Conservation (phyloP, 37 sponge, comb jelly and placozoan species). For the Beroe ovata region DNA sequence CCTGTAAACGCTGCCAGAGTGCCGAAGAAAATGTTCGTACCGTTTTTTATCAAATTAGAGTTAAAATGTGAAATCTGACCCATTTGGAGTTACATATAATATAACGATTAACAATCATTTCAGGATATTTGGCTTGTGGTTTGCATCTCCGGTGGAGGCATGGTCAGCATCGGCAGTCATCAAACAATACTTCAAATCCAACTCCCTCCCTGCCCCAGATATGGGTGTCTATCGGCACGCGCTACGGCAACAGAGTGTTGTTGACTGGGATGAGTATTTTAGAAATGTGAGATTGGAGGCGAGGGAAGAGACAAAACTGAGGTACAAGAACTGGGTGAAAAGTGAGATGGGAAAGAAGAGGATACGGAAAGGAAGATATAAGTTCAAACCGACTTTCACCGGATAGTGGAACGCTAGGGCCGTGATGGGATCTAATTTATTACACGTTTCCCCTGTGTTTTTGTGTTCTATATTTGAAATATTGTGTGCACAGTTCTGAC, state of each 20-base stretch:
- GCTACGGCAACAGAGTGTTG: background rate
- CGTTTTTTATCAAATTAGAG: background rate
- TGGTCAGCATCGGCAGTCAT: slow-evolving; percentile 10
- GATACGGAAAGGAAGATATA: slow-evolving; percentile 26
- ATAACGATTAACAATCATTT: background rate
- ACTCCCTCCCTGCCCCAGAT: background rate
- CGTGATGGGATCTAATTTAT: too few species aligned
- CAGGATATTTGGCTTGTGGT: slow-evolving; percentile 62
- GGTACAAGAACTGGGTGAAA: slow-evolving; percentile 56
- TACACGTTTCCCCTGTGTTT: background rate
- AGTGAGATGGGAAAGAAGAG: slow-evolving; percentile 43
- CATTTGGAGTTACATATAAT: background rate
- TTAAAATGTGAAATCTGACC: background rate
- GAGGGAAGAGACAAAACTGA: background rate
- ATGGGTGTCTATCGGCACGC: slow-evolving; percentile 23
- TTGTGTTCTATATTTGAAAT: background rate
- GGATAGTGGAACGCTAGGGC: too few species aligned
- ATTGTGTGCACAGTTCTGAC: too few species aligned
- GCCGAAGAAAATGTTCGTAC: slow-evolving; percentile 15
- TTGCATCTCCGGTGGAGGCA: slow-evolving; percentile 27
- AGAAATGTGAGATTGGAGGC: background rate
- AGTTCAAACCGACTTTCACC: slow-evolving; percentile 49
- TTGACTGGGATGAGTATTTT: slow-evolving; percentile 45
- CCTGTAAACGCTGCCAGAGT: slow-evolving; percentile 8
- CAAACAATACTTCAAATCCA: background rate